Conservation (phyloP, 2,888 invertebrate genomes). For the Uloborus plumipes region DNA sequence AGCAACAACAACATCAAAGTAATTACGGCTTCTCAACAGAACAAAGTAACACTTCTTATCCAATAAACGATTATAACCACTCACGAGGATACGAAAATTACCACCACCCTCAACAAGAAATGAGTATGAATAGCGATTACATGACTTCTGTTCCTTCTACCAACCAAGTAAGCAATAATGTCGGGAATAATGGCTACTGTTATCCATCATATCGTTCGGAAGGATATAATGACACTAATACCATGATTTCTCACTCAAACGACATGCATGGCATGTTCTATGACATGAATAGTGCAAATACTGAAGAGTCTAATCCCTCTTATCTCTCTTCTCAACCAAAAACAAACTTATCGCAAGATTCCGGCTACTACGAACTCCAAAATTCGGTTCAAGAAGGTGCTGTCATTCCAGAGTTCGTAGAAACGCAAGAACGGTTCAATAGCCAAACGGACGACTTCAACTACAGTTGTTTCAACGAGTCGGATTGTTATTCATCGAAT, state of each 20-base stretch:
- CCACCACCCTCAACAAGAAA: conserved; percentile 26
- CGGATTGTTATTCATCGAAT: conserved; percentile 50
- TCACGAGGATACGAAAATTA: conserved; percentile 38
- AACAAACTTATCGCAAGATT: conserved; percentile 51
- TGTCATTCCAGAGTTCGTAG: conserved; percentile 41
- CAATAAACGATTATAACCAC: conserved; percentile 30
- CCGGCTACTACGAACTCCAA: conserved; percentile 59
- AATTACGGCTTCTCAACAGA: conserved; percentile 26
- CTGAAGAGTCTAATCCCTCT: conserved; percentile 33
- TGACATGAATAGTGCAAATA: conserved; percentile 60
- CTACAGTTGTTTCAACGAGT: conserved; percentile 43
- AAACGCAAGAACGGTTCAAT: conserved; percentile 40
- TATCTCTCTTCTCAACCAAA: conserved; percentile 47
- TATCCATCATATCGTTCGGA: conserved; percentile 51
- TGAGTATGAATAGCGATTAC: conserved; percentile 42
- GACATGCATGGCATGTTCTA: conserved; percentile 59
- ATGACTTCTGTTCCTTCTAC: conserved; percentile 20
- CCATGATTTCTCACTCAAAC: conserved; percentile 26
- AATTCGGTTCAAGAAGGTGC: conserved; percentile 44
- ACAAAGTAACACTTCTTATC: conserved; percentile 14
- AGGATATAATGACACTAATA: conserved; percentile 25
- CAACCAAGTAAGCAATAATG: conserved; percentile 30
- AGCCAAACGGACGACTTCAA: conserved; percentile 48
- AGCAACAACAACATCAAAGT: conserved; percentile 26
- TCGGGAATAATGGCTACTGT: conserved; percentile 50